phyloP scores from a whole-genome alignment of 2,797 vertebrate genomes.

The Dendrocincla fuliginosa region DNA sequence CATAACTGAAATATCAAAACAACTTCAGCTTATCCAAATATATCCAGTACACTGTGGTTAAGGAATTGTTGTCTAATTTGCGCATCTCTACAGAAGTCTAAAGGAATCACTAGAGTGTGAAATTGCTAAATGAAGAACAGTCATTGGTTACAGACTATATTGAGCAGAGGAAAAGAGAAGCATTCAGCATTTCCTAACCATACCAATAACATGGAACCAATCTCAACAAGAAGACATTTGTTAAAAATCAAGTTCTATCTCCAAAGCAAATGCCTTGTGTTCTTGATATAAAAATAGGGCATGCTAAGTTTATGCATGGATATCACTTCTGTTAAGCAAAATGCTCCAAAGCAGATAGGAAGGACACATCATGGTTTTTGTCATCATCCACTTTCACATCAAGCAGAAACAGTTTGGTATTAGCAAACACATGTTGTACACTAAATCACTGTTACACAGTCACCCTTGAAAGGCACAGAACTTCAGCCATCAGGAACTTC shows the following conservation, averaged over 20 bases:
- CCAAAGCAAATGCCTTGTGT: neutral
- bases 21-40: neutral
- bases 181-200: slow-evolving; percentile 7
- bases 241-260: neutral
- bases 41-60: neutral
- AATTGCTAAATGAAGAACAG: slow-evolving; percentile 6
- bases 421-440: neutral
- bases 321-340: neutral
- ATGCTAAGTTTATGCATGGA: neutral
- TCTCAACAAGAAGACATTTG: neutral
- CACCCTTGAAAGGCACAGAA: neutral
- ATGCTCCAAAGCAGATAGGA: neutral
- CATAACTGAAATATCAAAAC: slow-evolving; percentile 25
- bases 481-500: neutral
- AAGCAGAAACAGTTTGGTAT: neutral
- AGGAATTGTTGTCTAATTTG: slow-evolving; percentile 1
- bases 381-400: neutral
- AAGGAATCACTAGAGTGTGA: slow-evolving; percentile 30
- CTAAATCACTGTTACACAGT: neutral
- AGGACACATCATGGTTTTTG: neutral
- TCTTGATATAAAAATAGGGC: neutral
- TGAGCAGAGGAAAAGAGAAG: neutral
- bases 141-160: neutral
- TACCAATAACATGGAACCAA: neutral
- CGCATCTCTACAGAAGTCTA: neutral